Base-by-base conservation (phyloP, 1,140 invertebrate species). In the Tetragonula clypearis region DNA sequence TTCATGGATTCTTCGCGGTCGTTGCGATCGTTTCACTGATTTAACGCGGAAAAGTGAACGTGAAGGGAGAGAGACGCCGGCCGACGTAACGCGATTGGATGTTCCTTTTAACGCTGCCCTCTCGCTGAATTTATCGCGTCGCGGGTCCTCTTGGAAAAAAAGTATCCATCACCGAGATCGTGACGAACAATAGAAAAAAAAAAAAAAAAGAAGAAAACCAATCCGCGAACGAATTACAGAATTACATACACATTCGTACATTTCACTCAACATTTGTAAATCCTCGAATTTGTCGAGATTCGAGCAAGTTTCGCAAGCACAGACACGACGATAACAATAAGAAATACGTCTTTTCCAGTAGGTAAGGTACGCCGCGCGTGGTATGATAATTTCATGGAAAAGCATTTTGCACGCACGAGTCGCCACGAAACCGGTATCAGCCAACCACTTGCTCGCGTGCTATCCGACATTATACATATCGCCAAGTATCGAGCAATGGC, bases 1-100 rank as follows among this genome's bases (percentile, higher is more conserved):
- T 90, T 90, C 89, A 90, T 90, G 89, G 88, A 90, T 90, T 90
- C 79, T 86, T 88, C 85, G 73, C 86, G 88, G 86, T 78, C 86
- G 84, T 87, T 80, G 86, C 76, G 89, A 90, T 90, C 89, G 89
- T 90, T 90, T 75, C 88, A 79, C 80, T 90, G 89, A 90, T 90
- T 90, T 90, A 87, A 85, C 86, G 82, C 80, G 26, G 79, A 65
- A 83, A 60, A 78, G 79, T 53, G 56, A 26, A 68, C 60, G 78
- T 21, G 35, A 56, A 35, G 56, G 17, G 15, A 5, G 56, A 19
- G 35, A 19, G 35, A 19, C 19, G 55, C 66, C 53, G 53, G 53
- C 60, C 72, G 73, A 82, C 85, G 72, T 72, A 89, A 75, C 75
- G 85, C 82, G 60, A 89, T 90, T 87, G 85, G 88, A 76, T 90